A percentile compares a stretch with the other conserved stretches of the same genome.
Evolutionary conservation across 2,888 invertebrate species (phyloP).

Genomic region (Eueremaeus valkanovi): DNA sequence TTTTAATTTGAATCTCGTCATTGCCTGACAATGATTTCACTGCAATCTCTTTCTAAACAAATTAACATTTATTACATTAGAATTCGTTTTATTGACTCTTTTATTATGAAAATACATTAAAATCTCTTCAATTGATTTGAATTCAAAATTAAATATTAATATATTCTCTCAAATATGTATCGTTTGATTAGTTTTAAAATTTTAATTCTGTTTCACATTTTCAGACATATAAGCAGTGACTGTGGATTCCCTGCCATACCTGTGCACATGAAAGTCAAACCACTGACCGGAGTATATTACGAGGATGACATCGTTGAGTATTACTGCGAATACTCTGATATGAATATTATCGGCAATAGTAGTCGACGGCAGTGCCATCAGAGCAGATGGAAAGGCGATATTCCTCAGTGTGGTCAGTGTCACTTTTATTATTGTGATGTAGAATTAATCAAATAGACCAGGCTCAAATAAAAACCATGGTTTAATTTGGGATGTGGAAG

Average conservation of each 20-base stretch:
- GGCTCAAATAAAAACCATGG: too few relatives aligned
- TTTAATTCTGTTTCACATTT: background rate
- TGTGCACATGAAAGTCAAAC: background rate
- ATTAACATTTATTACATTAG: too few relatives aligned
- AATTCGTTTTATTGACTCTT: too few relatives aligned
- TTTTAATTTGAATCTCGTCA: too few relatives aligned
- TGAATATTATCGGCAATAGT: background rate
- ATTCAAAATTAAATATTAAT: too few relatives aligned
- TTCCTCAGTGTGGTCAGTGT: background rate
- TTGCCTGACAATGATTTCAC: too few relatives aligned
- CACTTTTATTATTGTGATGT: background rate
- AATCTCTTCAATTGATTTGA: too few relatives aligned
- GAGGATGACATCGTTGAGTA: background rate
- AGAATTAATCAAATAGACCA: too few relatives aligned
- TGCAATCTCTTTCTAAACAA: too few relatives aligned
- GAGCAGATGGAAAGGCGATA: background rate
- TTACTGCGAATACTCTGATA: background rate
- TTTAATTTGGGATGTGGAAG: too few relatives aligned
- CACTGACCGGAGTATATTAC: background rate
- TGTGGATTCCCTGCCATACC: conserved; percentile 2
- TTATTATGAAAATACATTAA: too few relatives aligned
- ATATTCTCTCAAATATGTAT: too few relatives aligned
- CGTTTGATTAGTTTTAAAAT: background rate
- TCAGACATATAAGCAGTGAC: background rate
- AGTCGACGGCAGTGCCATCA: background rate